Evolutionary conservation across 2,797 vertebrate genomes (phyloP).

Genomic region (Danio choprae): DNA sequence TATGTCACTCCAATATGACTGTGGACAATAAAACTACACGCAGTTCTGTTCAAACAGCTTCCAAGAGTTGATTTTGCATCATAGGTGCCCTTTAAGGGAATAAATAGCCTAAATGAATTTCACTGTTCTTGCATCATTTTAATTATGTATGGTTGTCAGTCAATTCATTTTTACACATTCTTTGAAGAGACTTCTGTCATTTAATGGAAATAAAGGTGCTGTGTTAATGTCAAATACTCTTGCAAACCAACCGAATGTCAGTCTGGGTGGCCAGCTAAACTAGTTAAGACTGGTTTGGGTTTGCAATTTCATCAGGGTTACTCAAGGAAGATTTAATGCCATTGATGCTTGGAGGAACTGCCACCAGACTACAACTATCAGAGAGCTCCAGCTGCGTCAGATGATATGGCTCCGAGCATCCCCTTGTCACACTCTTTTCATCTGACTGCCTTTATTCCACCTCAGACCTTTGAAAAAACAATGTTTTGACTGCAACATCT

Average conservation of each 20-base stretch:
- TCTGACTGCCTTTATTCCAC: not conserved
- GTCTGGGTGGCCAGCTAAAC: not conserved
- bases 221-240: not conserved
- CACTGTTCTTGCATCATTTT: too few species aligned
- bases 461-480: constrained; percentile 10
- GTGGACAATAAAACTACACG: too few species aligned
- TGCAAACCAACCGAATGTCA: not conserved
- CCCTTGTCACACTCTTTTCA: not conserved
- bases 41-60: too few species aligned
- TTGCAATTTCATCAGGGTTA: not conserved
- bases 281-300: not conserved
- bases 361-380: constrained; percentile 2
- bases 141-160: too few species aligned
- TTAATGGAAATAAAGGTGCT: too few species aligned
- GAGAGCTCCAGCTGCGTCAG: constrained; percentile 28
- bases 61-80: too few species aligned
- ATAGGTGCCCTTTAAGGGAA: too few species aligned
- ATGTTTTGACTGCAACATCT: not conserved
- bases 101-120: too few species aligned
- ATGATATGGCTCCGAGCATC: constrained; percentile 11
- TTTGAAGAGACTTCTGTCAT: too few species aligned
- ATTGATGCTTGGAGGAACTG: constrained; percentile 3
- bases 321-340: not conserved
- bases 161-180: too few species aligned
- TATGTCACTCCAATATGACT: too few species aligned